A percentile compares a stretch with the other conserved stretches of the same genome.
These are phyloP conservation scores for Oscheius sp. DNA, from an alignment of 2,888 invertebrate species.

Conservation along the genomic window DNA sequence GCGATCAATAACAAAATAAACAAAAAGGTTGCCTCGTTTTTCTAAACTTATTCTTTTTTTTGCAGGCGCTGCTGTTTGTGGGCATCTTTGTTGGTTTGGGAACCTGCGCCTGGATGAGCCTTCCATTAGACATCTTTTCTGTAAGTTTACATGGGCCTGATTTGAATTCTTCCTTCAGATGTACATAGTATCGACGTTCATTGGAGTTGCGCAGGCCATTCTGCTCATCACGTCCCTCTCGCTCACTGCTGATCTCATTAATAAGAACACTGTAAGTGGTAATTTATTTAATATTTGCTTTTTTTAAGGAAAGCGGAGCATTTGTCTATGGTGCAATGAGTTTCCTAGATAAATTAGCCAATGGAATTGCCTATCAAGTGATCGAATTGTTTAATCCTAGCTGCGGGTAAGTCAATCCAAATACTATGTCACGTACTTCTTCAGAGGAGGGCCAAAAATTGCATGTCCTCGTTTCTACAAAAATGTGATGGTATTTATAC, in stretches of 20 bases:
- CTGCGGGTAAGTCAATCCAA: conserved; percentile 63
- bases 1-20: conserved; percentile 52
- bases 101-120: conserved; percentile 82
- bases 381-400: conserved; percentile 84
- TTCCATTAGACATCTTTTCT: conserved; percentile 59
- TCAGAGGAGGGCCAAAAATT: conserved; percentile 51
- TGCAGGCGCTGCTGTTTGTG: conserved; percentile 79
- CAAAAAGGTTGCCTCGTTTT: conserved; percentile 78
- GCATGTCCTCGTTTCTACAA: conserved; percentile 65
- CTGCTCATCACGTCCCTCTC: conserved; percentile 89
- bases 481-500: conserved; percentile 67
- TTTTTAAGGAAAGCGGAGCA: conserved; percentile 83
- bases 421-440: conserved; percentile 27
- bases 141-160: neutral
- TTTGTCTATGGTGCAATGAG: conserved; percentile 93
- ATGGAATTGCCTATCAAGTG: conserved; percentile 86
- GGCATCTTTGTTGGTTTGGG: conserved; percentile 80
- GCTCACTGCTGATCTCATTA: conserved; percentile 89
- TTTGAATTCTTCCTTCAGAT: conserved; percentile 27
- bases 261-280: conserved; percentile 80
- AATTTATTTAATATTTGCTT: neutral
- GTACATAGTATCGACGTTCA: conserved; percentile 42
- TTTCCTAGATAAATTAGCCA: conserved; percentile 90
- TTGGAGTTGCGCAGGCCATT: conserved; percentile 85
- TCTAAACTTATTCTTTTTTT: conserved; percentile 23